Percentiles rank a stretch among this genome's conserved stretches.
phyloP scores from a whole-genome alignment of 2,113 vertebrate genomes.

The Odontophorus gujanensis region DNA sequence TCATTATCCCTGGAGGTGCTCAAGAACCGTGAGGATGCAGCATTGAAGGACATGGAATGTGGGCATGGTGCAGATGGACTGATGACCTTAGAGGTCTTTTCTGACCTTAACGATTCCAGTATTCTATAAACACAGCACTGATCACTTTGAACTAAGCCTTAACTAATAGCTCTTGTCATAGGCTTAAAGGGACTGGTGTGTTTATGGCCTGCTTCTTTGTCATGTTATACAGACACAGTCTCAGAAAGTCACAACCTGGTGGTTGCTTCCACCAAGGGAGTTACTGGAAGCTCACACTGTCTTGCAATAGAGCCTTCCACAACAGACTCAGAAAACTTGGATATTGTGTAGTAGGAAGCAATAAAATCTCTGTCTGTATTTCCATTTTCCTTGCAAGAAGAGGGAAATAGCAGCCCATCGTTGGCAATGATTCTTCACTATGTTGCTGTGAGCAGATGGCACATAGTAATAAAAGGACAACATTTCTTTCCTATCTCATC shows the following conservation, averaged over 20 bases:
- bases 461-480: background rate
- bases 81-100: too few species aligned
- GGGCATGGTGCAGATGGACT: too few species aligned
- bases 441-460: background rate
- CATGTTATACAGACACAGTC: background rate
- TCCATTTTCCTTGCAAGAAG: background rate
- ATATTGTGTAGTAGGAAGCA: background rate
- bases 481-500: background rate
- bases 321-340: background rate
- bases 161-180: background rate
- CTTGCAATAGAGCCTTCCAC: background rate
- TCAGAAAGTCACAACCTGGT: background rate
- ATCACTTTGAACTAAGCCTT: background rate
- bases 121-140: background rate
- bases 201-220: background rate
- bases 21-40: too few species aligned
- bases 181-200: background rate
- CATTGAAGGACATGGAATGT: too few species aligned
- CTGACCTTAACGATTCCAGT: too few species aligned
- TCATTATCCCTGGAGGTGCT: too few species aligned
- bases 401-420: background rate
- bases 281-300: background rate
- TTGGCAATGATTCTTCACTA: background rate
- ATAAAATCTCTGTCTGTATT: background rate
- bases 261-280: background rate